Evolutionary conservation across 2,888 invertebrate species (phyloP), one percentile per base, ranked within the genome.

Genomic region (Agrotis puta): DNA sequence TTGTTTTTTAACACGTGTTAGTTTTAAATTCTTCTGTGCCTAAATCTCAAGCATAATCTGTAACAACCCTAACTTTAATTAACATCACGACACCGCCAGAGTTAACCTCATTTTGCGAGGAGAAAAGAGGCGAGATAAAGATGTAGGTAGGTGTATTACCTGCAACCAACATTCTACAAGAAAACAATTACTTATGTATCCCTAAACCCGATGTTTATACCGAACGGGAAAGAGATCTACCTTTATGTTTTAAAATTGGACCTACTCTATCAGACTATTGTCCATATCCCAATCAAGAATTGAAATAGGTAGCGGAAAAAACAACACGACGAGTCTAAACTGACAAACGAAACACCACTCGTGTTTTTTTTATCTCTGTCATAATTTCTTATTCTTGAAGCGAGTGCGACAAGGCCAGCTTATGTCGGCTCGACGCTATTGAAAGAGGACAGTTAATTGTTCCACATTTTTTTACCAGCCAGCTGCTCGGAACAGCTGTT

Each of bases 401-500:
- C 63, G 82, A 79, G 94, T 85, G 91, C 80, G 91, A 95, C 87
- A 92, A 90, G 90, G 94, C 92, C 87, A 85, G 84, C 85, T 70
- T 73, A 88, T 79, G 77, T 70, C 81, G 83, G 81, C 86, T 89
- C 88, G 85, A 87, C 82, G 87, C 87, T 90, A 88, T 90, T 91
- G 89, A 92, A 91, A 90, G 87, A 89, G 88, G 91, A 92, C 92
- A 92, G 93, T 88, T 93, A 93, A 74, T 77, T 92, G 93, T 91
- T 89, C 92, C 89, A 93, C 92, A 93, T 94, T 94, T 95, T 94
- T 95, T 95, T 92, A 91, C 89, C 85, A 91, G 91, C 92, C 95
- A 95, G 95, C 95, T 95, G 95, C 95, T 92, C 75, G 77, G 90
- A 95, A 95, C 95, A 96, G 95, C 95, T 96, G 95, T 95, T 95